Conservation (phyloP, 2,888 invertebrate species). For the Pecten maximus region DNA sequence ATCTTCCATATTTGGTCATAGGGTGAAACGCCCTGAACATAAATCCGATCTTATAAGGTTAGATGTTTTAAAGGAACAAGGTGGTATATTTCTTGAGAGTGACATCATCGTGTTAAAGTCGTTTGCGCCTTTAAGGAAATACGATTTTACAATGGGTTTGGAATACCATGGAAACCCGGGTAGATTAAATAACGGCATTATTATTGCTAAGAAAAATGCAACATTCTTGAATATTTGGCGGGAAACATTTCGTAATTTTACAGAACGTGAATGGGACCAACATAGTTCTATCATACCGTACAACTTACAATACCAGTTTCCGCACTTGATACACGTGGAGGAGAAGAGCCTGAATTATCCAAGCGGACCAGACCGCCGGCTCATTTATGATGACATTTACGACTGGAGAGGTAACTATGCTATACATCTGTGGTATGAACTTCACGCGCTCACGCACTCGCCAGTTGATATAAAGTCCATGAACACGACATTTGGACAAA, state of each 20-base stretch:
- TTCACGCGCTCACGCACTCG: background rate
- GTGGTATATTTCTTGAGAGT: constrained; percentile 66
- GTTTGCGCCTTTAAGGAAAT: constrained; percentile 56
- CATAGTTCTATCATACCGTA: constrained; percentile 49
- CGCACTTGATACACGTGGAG: constrained; percentile 55
- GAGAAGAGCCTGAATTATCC: constrained; percentile 53
- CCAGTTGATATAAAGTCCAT: background rate
- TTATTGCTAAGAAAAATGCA: constrained; percentile 57
- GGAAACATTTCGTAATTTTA: constrained; percentile 14
- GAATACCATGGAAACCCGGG: constrained; percentile 58
- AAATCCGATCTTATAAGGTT: constrained; percentile 64
- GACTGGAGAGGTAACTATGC: constrained; percentile 48
- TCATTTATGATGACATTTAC: constrained; percentile 51
- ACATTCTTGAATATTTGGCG: constrained; percentile 58
- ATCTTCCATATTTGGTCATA: constrained; percentile 38
- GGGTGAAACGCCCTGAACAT: constrained; percentile 55
- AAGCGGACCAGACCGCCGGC: constrained; percentile 43
- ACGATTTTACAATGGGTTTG: constrained; percentile 62
- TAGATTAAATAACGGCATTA: constrained; percentile 59
- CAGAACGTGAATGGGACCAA: constrained; percentile 51
- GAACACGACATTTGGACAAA: constrained; percentile 14
- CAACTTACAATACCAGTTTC: constrained; percentile 45
- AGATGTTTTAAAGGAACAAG: constrained; percentile 57
- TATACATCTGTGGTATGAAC: constrained; percentile 10
- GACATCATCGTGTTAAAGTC: constrained; percentile 62